Percentiles rank a stretch among this genome's conserved stretches.
phyloP scores from a whole-genome alignment of 2,113 vertebrate genomes.

The Xiphorhynchus elegans region DNA sequence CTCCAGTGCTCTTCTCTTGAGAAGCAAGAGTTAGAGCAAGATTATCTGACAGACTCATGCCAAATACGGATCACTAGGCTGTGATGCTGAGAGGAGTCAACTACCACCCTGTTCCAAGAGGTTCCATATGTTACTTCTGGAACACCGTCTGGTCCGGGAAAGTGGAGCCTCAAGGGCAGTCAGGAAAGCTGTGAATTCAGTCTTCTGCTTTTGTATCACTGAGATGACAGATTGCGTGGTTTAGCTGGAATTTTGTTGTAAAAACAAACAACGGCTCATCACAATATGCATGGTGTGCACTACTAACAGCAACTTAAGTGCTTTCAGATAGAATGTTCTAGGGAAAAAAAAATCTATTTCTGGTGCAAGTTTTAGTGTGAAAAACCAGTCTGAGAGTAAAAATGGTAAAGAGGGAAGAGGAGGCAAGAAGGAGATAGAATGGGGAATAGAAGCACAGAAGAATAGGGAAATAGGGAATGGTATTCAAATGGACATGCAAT shows the following conservation, averaged over 20 bases:
- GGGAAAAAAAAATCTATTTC: neutral
- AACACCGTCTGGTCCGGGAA: constrained; percentile 56
- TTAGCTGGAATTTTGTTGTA: constrained; percentile 39
- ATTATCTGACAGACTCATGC: constrained; percentile 1
- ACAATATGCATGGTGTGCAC: neutral
- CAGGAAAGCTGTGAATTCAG: constrained; percentile 35
- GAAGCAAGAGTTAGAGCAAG: neutral
- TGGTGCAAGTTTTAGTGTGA: neutral
- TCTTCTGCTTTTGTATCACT: constrained; percentile 24
- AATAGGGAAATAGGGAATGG: neutral
- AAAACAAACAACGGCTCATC: constrained; percentile 56
- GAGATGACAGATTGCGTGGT: neutral
- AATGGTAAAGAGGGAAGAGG: neutral
- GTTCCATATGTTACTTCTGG: constrained; percentile 60
- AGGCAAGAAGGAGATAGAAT: neutral
- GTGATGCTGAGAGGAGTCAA: constrained; percentile 24
- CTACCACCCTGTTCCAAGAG: constrained; percentile 43
- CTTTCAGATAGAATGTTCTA: neutral
- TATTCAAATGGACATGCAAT: neutral
- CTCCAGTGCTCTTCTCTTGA: neutral
- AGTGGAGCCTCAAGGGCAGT: constrained; percentile 43
- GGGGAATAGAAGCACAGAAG: neutral
- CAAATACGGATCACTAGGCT: neutral
- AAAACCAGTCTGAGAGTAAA: neutral
- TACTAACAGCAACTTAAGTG: neutral